Evolutionary conservation across 2,888 invertebrate species (phyloP).

Genomic region (Tineola bisselliella): DNA sequence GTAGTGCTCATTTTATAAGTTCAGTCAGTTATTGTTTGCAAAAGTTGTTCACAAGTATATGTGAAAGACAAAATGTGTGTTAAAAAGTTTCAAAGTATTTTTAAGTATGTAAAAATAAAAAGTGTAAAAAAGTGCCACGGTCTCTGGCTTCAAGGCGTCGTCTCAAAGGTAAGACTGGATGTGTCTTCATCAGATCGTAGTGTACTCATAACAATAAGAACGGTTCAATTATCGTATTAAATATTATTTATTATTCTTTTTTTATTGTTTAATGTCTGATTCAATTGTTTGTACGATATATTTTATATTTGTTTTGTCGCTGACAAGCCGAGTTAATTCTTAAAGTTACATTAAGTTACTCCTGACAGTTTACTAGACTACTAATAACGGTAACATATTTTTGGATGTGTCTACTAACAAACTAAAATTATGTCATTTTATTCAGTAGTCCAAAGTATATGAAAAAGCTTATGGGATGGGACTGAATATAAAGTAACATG

Average conservation of each 20-base stretch:
- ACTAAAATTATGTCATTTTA: background rate
- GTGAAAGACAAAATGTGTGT: conserved; percentile 65
- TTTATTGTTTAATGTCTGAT: too few species aligned
- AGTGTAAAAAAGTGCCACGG: conserved; percentile 66
- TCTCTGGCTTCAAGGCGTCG: conserved; percentile 63
- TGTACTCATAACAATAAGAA: conserved; percentile 16
- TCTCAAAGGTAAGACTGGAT: conserved; percentile 66
- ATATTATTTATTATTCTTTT: too few species aligned
- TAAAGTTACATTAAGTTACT: too few species aligned
- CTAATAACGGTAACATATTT: background rate
- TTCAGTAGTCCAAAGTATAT: background rate
- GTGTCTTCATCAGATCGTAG: conserved; percentile 65
- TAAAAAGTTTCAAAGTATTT: conserved; percentile 51
- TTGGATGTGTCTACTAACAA: background rate
- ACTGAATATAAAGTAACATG: background rate
- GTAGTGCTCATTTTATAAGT: conserved; percentile 66
- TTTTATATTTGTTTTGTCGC: too few species aligned
- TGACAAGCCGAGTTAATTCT: too few species aligned
- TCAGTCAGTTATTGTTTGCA: conserved; percentile 57
- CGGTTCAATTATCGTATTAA: background rate
- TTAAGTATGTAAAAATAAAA: conserved; percentile 47
- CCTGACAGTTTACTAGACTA: background rate
- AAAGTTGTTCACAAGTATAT: conserved; percentile 63
- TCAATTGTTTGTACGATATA: too few species aligned
- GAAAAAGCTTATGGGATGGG: background rate